Percentiles rank a stretch among this genome's conserved stretches.
Conservation (phyloP, 2,113 vertebrate genomes). For the Pseudorectes ferrugineus region DNA sequence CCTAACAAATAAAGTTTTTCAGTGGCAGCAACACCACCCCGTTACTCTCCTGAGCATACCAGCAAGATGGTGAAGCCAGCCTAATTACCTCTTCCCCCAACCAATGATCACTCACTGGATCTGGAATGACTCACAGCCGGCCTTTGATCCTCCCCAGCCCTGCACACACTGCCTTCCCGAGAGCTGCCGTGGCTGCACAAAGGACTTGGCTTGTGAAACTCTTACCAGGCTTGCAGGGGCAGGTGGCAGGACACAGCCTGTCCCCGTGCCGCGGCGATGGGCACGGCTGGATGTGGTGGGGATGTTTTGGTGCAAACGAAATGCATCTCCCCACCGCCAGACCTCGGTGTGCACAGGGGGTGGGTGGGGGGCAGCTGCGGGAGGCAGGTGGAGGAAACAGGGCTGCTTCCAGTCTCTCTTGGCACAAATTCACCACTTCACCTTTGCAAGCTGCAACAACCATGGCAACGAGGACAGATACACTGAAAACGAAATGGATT, state of each 20-base stretch:
- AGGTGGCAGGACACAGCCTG: neutral
- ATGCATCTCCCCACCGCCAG: neutral
- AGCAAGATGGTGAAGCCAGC: neutral
- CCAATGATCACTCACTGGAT: neutral
- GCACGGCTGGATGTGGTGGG: fast-evolving
- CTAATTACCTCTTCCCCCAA: neutral
- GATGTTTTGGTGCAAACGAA: neutral
- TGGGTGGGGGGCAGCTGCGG: neutral
- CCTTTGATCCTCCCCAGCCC: slow-evolving; percentile 19
- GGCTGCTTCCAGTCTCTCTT: neutral
- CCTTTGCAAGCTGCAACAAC: neutral
- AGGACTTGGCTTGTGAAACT: neutral
- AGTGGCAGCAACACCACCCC: neutral
- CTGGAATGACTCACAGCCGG: slow-evolving; percentile 32
- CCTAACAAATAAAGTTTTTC: slow-evolving; percentile 3
- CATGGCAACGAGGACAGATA: neutral
- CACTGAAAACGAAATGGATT: neutral
- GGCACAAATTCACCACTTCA: neutral
- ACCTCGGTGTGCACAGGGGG: fast-evolving
- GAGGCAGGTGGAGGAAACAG: neutral
- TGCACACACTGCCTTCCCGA: neutral
- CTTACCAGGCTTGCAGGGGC: neutral
- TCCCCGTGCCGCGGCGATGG: fast-evolving
- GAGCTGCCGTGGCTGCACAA: neutral
- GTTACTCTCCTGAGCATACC: neutral